Base-by-base conservation (phyloP, 64 coral and sea anemone genomes). In the Platygyra sinensis region DNA sequence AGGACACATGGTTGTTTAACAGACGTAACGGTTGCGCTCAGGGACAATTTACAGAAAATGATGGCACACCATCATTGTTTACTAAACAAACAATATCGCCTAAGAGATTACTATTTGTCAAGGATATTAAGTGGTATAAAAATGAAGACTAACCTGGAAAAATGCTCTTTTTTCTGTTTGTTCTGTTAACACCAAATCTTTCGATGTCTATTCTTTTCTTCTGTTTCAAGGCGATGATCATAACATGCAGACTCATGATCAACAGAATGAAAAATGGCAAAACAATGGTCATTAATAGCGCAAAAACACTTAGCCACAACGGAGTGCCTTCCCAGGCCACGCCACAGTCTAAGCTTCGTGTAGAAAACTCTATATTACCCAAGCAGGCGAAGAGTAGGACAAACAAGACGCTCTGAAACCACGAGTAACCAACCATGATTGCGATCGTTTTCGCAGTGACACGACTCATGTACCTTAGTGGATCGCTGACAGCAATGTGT, bases 401-500 rank as follows among this genome's bases (percentile, higher is more conserved):
- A 60, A 92, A 92, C 60, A 86, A 15, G 0, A 79, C 38, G 15
- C 57, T 28, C 19, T 92, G 90, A 52, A 79, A 19, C 90, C 90
- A 92, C 1, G 82, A 64, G 61, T 79, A 92, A n/a, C 2, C 51
- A 16, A 92, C 87, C 90, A 92, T 92, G 14, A 67, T 52, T 11
- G 61, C 6, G 42, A 92, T 87, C 12, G 82, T 78, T 10, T 52
- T 15, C 8, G 30, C 25, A 1, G 90, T 92, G 11, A 92, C 72
- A 20, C 90, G 69, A 9, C 73, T 76, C 17, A 75, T 30, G 33
- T 92, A 92, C 16, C 90, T 74, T 16, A 92, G 15, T 2, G 90
- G 90, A 50, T 92, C 90, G 49, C 72, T 92, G 17, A 92, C 76
- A 5, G 90, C 90, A 16, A 92, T 87, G 50, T 87, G 76, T 38